Base-by-base conservation (phyloP, 2,888 invertebrate genomes). In the Ormyrus nitidulus region DNA sequence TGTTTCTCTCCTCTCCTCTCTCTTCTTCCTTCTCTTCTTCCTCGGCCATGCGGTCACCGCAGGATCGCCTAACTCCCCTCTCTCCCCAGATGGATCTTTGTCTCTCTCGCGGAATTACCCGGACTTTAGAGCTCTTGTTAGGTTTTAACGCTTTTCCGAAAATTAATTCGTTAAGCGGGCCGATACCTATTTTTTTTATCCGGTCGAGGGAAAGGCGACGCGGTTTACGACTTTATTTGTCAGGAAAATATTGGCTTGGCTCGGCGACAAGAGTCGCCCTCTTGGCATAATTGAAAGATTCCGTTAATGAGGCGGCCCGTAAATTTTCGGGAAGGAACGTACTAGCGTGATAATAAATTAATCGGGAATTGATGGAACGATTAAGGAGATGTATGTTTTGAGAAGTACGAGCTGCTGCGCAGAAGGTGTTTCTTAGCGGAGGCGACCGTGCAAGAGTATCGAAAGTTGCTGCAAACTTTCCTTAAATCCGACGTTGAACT, bases 31-130 rank as follows among this genome's bases (percentile, higher is more conserved):
- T 7, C 72, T 65, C 48, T 46, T 56, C 58, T 75, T 56, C 49
- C 6, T 46, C 4, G 10, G 56, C 46, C 66, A 59, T 56, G 19
- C 46, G 58, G 70, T 58, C 58, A 62, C 70, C 72, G 77, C 71
- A 34, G 19, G 59, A 76, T 78, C 61, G 51, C 62, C 72, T 64
- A 69, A 74, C 76, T 71, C 53, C 51, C 77, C 66, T 66, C 61
- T 66, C 44, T 70, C 11, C 53, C 66, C 59, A 62, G 34, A 34
- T 44, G 53, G 59, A 76, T 81, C 80, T 81, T 66, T 74, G 62
- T 74, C 78, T 79, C 78, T 79, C 77, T 70, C 61, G 74, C 72
- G 74, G 77, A 80, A 81, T 73, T 64, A 49, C 64, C 61, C 34
- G 70, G 44, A 8, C 49, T 58, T 58, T 64, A n/a, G 9, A 49